phyloP scores from a whole-genome alignment of 2,113 vertebrate genomes.

The Paraplagusia blochii region DNA sequence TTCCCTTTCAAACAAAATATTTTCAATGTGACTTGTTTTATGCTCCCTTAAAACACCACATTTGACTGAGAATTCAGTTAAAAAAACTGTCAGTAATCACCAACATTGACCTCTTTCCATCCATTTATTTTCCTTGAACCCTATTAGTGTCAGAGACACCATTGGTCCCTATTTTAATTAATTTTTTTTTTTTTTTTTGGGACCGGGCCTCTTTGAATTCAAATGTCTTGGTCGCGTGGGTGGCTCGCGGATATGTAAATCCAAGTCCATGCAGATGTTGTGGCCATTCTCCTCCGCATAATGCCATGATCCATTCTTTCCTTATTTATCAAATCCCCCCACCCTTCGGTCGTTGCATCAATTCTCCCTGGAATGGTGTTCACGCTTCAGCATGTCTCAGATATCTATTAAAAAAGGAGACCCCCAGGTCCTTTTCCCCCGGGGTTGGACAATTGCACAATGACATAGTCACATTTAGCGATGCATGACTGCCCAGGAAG shows the following conservation, averaged over 20 bases:
- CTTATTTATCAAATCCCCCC: conserved; percentile 66
- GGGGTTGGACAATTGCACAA: conserved; percentile 59
- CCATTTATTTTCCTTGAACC: conserved; percentile 46
- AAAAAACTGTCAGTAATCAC: conserved; percentile 46
- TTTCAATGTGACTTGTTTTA: background rate
- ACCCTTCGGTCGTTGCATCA: conserved; percentile 59
- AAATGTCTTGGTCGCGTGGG: conserved; percentile 57
- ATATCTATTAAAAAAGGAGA: conserved; percentile 46
- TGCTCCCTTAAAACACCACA: background rate
- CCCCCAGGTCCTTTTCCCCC: conserved; percentile 46
- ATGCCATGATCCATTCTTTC: conserved; percentile 58
- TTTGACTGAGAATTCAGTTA: conserved; percentile 8
- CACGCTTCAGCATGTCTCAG: conserved; percentile 38
- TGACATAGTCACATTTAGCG: conserved; percentile 53
- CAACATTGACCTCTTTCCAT: conserved; percentile 46
- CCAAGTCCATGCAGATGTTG: conserved; percentile 63
- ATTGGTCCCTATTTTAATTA: conserved; percentile 50
- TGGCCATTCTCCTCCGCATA: conserved; percentile 53
- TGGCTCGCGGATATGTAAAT: conserved; percentile 67
- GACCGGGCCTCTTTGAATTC: conserved; percentile 56
- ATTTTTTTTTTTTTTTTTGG: conserved; percentile 20
- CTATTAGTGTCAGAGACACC: conserved; percentile 40
- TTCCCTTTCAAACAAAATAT: too few relatives aligned
- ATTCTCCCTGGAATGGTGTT: conserved; percentile 45
- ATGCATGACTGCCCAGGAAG: conserved; percentile 63